A percentile compares a stretch with the other conserved stretches of the same genome.
Evolutionary conservation across 2,113 vertebrate species (phyloP).

Genomic region (Camelus bactrianus): DNA sequence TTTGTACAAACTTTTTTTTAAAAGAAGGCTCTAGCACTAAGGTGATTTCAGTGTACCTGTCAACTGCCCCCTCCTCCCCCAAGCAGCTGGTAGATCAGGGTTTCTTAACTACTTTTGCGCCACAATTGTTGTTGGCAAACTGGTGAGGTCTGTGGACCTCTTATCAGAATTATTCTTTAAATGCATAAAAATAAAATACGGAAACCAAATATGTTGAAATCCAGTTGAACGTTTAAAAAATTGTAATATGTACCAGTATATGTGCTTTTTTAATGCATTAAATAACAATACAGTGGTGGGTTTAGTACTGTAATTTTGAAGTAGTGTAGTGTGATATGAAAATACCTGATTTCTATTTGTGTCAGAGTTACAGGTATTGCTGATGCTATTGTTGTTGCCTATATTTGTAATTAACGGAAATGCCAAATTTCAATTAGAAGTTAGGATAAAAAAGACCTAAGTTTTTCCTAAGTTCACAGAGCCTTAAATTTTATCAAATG

Average conservation of each 20-base stretch:
- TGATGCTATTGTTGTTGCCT: not conserved
- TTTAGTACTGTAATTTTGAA: not conserved
- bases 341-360: constrained; percentile 5
- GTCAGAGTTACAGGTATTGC: not conserved
- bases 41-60: constrained; percentile 22
- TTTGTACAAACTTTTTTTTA: not conserved
- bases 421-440: not conserved
- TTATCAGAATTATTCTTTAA: constrained; percentile 50
- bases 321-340: not conserved
- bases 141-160: not conserved
- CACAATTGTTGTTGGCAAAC: not conserved
- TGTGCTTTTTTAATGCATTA: not conserved
- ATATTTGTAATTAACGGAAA: constrained; percentile 4
- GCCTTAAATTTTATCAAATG: not conserved
- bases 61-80: not conserved
- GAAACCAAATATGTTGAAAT: constrained; percentile 52
- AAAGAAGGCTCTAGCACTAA: not conserved
- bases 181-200: not conserved
- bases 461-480: not conserved
- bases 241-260: not conserved
- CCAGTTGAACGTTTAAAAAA: constrained; percentile 30
- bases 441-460: not conserved
- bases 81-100: not conserved
- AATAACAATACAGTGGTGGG: not conserved
- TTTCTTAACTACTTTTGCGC: constrained; percentile 2